A percentile compares a stretch with the other conserved stretches of the same genome.
These are phyloP conservation scores for Deilephila elpenor DNA, from an alignment of 2,888 invertebrate species.

Conservation along the genomic window DNA sequence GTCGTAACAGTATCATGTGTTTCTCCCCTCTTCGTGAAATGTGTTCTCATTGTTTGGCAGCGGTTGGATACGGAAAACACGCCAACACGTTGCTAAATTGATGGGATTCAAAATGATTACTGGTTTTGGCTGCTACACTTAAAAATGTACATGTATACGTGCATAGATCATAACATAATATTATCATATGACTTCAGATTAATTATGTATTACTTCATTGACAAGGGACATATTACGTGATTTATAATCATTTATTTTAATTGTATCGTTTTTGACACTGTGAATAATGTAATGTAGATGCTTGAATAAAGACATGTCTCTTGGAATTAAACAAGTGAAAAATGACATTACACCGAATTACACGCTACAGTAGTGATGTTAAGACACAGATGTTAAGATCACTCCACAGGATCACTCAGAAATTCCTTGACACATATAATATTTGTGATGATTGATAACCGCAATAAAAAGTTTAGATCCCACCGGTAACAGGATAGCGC, in stretches of 20 bases:
- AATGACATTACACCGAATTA: background rate
- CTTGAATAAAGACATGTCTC: background rate
- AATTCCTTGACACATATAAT: background rate
- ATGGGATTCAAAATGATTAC: slow-evolving; percentile 58
- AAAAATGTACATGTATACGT: slow-evolving; percentile 7
- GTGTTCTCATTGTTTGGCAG: slow-evolving; percentile 73
- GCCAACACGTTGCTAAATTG: slow-evolving; percentile 59
- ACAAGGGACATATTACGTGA: background rate
- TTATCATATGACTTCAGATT: slow-evolving; percentile 14
- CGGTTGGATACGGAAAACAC: slow-evolving; percentile 59
- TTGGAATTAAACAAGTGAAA: background rate
- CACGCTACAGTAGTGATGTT: background rate
- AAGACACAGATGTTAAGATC: too few relatives aligned
- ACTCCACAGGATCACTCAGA: background rate
- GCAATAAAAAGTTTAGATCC: slow-evolving; percentile 8
- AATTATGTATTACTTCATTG: background rate
- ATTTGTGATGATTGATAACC: slow-evolving; percentile 4
- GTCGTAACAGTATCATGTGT: slow-evolving; percentile 56
- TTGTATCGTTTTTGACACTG: background rate
- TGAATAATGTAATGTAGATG: background rate
- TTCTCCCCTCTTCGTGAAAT: slow-evolving; percentile 47
- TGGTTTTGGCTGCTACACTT: slow-evolving; percentile 43
- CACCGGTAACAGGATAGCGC: slow-evolving; percentile 39
- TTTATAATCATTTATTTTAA: background rate
- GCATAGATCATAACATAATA: background rate